Evolutionary conservation across 2,113 vertebrate species (phyloP).

Genomic region (Ptilonorhynchus violaceus): DNA sequence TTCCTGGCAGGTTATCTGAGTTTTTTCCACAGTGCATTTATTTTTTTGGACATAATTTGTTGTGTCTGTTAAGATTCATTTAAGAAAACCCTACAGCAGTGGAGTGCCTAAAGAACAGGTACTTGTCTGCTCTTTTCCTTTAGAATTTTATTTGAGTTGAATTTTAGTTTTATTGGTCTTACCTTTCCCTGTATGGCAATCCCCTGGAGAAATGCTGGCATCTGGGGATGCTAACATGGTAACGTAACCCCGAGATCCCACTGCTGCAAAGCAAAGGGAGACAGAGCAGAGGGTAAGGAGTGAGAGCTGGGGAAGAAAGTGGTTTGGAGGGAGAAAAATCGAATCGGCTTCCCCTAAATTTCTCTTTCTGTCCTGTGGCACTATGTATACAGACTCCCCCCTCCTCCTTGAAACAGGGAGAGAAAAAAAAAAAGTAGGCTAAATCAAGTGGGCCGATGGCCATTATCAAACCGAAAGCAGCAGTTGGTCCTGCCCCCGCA

Average conservation of each 20-base stretch:
- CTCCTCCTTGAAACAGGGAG: not conserved
- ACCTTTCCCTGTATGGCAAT: not conserved
- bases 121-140: not conserved
- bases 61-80: not conserved
- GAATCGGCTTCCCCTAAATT: not conserved
- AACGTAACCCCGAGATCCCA: accelerated
- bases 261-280: accelerated
- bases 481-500: not conserved
- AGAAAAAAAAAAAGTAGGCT: not conserved
- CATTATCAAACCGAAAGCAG: not conserved
- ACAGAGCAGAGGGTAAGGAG: not conserved
- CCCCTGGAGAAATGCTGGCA: not conserved
- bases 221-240: accelerated
- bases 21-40: not conserved
- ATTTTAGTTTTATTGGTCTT: not conserved
- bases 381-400: accelerated
- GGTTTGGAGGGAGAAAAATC: not conserved
- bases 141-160: not conserved
- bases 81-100: not conserved
- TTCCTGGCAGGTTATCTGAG: not conserved
- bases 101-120: not conserved
- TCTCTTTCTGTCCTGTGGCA: not conserved
- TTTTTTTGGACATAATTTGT: not conserved
- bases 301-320: not conserved
- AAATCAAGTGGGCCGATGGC: accelerated